Base-by-base conservation (phyloP, 2,888 invertebrate species). In the Enoplolaimus lenunculus region DNA sequence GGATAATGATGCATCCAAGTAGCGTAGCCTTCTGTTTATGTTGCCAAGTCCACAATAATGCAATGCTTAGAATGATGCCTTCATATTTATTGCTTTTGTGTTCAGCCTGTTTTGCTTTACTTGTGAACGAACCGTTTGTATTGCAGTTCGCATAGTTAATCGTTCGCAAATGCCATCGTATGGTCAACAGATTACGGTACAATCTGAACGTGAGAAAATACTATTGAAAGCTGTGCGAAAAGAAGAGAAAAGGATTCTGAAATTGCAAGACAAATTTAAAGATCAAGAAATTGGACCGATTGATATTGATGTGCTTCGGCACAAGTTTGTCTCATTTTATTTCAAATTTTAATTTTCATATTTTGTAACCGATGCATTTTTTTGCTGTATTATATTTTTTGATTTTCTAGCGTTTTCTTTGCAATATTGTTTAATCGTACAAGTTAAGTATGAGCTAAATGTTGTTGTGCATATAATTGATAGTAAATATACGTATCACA, bases 121-220 rank as follows among this genome's bases (percentile, higher is more conserved):
- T n/a, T n/a, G n/a, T n/a, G n/a, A n/a, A n/a, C n/a, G n/a, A n/a
- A n/a, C n/a, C n/a, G n/a, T n/a, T n/a, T n/a, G n/a, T n/a, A n/a
- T n/a, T 45, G 21, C 45, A 45, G 45, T 45, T 45, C 45, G 45
- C 21, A 21, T 45, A 13, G 21, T 45, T 21, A 45, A 21, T 45
- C 68, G 74, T 74, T 59, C 70, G 72, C 57, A 71, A 75, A 34
- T 33, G 69, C 1, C 26, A 69, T 29, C 59, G 33, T 16, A 71
- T 71, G 68, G 65, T 60, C 67, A 70, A 70, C 34, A 34, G 21
- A 71, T 73, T 62, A 71, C 71, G 45, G 74, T 92, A 0, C 87
- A 90, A 78, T 90, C 92, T 0, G 89, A 88, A 75, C 86, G 88
- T 76, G 93, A 94, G 80, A 90, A 88, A 77, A 85, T 87, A 74